Percentiles rank a stretch among this genome's conserved stretches.
Evolutionary conservation across 2,797 vertebrate genomes (phyloP).

Genomic region (Monodelphis domestica): DNA sequence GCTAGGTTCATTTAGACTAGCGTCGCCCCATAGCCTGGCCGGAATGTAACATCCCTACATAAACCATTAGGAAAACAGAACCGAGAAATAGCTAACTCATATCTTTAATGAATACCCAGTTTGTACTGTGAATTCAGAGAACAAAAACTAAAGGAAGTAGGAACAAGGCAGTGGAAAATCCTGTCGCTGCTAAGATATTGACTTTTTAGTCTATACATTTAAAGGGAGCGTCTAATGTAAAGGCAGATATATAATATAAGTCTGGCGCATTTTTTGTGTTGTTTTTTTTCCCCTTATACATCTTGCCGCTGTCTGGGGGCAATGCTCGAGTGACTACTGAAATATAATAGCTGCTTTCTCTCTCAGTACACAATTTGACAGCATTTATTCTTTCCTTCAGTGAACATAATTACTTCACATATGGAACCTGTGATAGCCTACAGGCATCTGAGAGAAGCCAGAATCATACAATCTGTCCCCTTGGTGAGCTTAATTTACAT

Average conservation of each 20-base stretch:
- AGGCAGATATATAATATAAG: conserved; percentile 85
- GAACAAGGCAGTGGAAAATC: conserved; percentile 60
- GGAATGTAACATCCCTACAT: neutral
- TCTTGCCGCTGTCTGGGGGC: conserved; percentile 85
- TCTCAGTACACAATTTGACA: conserved; percentile 89
- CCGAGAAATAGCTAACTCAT: conserved; percentile 50
- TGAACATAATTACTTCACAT: conserved; percentile 93
- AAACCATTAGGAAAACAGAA: neutral
- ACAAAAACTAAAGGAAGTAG: conserved; percentile 63
- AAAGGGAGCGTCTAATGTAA: conserved; percentile 68
- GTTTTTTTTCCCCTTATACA: conserved; percentile 85
- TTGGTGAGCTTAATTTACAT: conserved; percentile 89
- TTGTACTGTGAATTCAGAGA: conserved; percentile 71
- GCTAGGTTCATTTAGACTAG: neutral
- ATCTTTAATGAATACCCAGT: conserved; percentile 32
- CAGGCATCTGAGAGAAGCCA: conserved; percentile 89
- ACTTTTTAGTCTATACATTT: conserved; percentile 81
- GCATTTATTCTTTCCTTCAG: conserved; percentile 92
- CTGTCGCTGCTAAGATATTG: conserved; percentile 78
- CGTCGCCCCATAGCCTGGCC: neutral
- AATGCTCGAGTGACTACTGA: conserved; percentile 86
- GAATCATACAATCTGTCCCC: conserved; percentile 90
- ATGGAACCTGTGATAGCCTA: conserved; percentile 91
- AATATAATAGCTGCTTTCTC: conserved; percentile 89
- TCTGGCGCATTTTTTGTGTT: conserved; percentile 70